These are phyloP conservation scores for Elymnias hypermnestra DNA, from an alignment of 1,140 invertebrate genomes.

Conservation along the genomic window DNA sequence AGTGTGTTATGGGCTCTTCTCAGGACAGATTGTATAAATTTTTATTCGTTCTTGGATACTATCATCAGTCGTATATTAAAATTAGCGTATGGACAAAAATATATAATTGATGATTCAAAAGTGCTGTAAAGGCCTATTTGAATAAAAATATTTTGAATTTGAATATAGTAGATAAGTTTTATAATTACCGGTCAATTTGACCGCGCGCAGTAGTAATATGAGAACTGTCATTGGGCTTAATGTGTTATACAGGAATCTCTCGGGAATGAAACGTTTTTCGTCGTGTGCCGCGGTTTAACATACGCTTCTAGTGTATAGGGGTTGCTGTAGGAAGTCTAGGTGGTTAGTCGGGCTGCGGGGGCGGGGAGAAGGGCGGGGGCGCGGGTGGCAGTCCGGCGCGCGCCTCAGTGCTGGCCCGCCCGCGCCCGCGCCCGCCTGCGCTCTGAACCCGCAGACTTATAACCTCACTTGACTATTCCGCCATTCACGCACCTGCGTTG, in stretches of 20 bases:
- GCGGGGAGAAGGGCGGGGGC: conserved; percentile 43
- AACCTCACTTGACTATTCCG: conserved; percentile 52
- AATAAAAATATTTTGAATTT: too few relatives aligned
- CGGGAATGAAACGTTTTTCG: background rate
- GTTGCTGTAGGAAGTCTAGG: conserved; percentile 36
- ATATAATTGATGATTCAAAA: too few relatives aligned
- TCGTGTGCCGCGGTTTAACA: background rate
- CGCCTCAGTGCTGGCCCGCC: conserved; percentile 63
- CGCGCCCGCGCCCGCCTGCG: conserved; percentile 58
- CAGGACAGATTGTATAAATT: too few relatives aligned
- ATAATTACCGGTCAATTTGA: too few relatives aligned
- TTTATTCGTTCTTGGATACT: too few relatives aligned
- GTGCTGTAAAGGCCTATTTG: too few relatives aligned
- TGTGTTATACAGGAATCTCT: background rate
- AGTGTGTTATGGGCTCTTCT: too few relatives aligned
- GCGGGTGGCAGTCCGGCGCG: conserved; percentile 50
- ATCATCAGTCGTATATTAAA: too few relatives aligned
- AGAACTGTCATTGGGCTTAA: too few relatives aligned
- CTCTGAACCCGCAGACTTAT: conserved; percentile 47
- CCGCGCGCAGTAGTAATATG: too few relatives aligned
- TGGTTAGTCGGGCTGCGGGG: conserved; percentile 36
- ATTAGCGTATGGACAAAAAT: too few relatives aligned
- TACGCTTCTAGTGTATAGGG: conserved; percentile 8
- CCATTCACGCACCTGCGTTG: conserved; percentile 45
- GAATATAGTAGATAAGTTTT: too few relatives aligned